Conservation (phyloP, 2,113 vertebrate genomes). For the Anas platyrhynchos region DNA sequence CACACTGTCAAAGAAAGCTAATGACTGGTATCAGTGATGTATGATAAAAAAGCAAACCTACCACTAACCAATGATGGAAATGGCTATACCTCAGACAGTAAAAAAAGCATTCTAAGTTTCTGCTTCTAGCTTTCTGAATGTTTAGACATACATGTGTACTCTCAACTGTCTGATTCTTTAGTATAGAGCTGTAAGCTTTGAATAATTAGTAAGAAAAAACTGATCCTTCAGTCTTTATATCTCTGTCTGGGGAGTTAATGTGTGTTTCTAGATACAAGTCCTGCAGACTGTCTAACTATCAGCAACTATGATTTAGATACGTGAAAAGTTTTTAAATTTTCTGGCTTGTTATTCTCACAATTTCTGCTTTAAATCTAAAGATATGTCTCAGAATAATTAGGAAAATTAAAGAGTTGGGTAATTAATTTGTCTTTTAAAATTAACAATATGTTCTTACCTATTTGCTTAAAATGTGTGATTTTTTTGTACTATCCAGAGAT, state of each 20-base stretch:
- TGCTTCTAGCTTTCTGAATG: neutral
- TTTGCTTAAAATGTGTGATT: constrained; percentile 5
- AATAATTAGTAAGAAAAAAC: neutral
- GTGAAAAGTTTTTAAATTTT: constrained; percentile 19
- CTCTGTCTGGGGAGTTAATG: neutral
- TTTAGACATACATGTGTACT: neutral
- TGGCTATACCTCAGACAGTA: neutral
- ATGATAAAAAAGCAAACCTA: neutral
- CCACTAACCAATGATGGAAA: neutral
- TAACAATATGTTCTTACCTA: constrained; percentile 41
- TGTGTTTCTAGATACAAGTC: neutral
- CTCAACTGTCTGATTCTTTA: neutral
- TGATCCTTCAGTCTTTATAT: neutral
- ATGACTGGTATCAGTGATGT: neutral
- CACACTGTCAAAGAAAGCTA: neutral
- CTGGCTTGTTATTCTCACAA: neutral
- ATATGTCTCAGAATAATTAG: constrained; percentile 37
- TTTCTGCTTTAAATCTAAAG: constrained; percentile 41
- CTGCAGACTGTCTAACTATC: neutral
- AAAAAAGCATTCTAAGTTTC: neutral
- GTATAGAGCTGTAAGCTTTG: neutral
- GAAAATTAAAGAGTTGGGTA: constrained; percentile 32
- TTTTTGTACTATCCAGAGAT: neutral
- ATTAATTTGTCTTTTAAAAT: constrained; percentile 60
- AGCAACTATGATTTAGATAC: neutral